Percentiles rank a stretch among this genome's conserved stretches.
Evolutionary conservation across 2,797 vertebrate genomes (phyloP).

Genomic region (Numenius phaeopus): DNA sequence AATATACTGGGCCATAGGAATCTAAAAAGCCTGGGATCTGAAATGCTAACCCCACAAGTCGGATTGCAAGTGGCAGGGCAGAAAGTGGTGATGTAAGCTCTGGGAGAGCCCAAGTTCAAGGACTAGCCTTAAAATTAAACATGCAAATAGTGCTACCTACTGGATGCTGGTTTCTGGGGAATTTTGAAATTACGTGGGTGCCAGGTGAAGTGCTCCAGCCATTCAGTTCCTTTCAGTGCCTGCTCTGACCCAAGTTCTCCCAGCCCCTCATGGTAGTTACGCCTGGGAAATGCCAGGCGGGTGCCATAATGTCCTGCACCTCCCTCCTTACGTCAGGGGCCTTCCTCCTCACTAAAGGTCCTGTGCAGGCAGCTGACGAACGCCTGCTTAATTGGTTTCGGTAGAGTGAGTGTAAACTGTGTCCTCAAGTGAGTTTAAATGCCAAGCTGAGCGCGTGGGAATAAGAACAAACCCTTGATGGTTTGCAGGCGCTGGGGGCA

Average conservation of each 20-base stretch:
- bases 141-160: accelerated
- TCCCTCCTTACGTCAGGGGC: too few species aligned
- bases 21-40: accelerated
- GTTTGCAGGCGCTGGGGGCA: accelerated
- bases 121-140: not conserved
- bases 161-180: not conserved
- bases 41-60: not conserved
- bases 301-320: accelerated
- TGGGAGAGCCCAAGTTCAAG: not conserved
- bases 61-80: accelerated
- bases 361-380: not conserved
- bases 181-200: accelerated
- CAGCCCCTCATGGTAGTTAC: accelerated
- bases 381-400: accelerated
- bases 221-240: accelerated
- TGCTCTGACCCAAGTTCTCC: not conserved
- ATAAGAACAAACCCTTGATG: too few species aligned
- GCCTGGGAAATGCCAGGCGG: not conserved
- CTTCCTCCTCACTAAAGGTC: accelerated
- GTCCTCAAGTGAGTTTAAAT: not conserved
- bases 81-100: not conserved
- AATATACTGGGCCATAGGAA: not conserved
- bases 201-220: not conserved
- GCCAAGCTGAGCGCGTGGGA: accelerated
- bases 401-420: accelerated